Evolutionary conservation across 2,888 invertebrate species (phyloP).

Genomic region (Cerceris ruficornis): DNA sequence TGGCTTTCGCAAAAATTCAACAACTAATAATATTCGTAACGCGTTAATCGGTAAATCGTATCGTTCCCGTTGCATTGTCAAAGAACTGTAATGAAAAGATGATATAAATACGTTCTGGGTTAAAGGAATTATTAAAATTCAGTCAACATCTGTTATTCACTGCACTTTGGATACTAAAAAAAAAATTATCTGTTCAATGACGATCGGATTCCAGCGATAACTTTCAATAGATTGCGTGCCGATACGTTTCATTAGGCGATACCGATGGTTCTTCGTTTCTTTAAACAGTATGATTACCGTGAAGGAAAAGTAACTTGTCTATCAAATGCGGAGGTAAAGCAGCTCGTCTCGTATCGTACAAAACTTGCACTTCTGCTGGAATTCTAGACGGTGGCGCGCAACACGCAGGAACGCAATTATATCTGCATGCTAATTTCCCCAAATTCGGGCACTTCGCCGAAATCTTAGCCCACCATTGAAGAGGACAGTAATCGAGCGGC

Average conservation of each 20-base stretch:
- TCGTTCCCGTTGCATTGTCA: too few relatives aligned
- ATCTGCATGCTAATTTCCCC: conserved; percentile 79
- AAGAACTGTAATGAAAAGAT: too few relatives aligned
- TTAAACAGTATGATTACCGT: conserved; percentile 77
- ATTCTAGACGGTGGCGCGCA: conserved; percentile 80
- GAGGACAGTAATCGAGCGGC: conserved; percentile 81
- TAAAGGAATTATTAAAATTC: too few relatives aligned
- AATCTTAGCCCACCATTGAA: conserved; percentile 82
- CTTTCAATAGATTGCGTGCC: too few relatives aligned
- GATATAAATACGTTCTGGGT: too few relatives aligned
- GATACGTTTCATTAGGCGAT: conserved; percentile 1
- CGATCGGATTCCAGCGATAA: background rate
- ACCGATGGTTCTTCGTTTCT: conserved; percentile 3
- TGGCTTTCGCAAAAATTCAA: too few relatives aligned
- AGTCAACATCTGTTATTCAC: too few relatives aligned
- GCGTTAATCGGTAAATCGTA: too few relatives aligned
- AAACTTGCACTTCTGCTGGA: conserved; percentile 78
- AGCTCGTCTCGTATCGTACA: conserved; percentile 78
- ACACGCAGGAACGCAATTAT: conserved; percentile 82
- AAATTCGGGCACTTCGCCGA: conserved; percentile 81
- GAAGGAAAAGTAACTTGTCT: conserved; percentile 80
- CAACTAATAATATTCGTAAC: too few relatives aligned
- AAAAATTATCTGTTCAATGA: too few relatives aligned
- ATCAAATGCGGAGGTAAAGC: conserved; percentile 79
- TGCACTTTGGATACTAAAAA: too few relatives aligned